phyloP scores from a whole-genome alignment of 2,113 vertebrate genomes.

The Setophaga kirtlandii region DNA sequence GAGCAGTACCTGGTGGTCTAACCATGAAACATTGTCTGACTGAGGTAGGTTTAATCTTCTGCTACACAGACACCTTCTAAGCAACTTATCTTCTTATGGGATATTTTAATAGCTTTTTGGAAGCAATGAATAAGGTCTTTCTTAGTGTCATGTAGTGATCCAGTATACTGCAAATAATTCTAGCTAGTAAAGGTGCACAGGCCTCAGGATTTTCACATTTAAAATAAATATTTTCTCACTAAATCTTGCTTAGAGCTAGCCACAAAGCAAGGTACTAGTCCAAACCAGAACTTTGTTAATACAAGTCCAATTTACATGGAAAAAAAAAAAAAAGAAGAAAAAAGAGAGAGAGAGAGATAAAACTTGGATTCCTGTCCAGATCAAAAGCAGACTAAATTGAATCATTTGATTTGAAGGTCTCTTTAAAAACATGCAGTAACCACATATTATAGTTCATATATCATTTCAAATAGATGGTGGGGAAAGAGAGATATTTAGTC shows the following conservation, averaged over 20 bases:
- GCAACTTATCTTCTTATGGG: conserved; percentile 50
- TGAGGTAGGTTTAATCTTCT: conserved; percentile 39
- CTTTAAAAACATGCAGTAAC: background rate
- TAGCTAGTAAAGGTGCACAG: background rate
- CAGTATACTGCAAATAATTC: background rate
- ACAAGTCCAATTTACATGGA: background rate
- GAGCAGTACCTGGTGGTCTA: conserved; percentile 20
- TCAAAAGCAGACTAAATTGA: background rate
- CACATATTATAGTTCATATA: background rate
- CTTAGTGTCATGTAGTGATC: background rate
- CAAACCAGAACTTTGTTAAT: background rate
- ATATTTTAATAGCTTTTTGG: conserved; percentile 59
- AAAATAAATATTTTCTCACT: conserved; percentile 16
- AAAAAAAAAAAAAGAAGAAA: no score
- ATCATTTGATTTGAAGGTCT: background rate
- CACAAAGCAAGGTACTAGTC: background rate
- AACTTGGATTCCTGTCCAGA: background rate
- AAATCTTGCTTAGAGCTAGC: background rate
- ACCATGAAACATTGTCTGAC: conserved; percentile 27
- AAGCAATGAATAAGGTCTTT: conserved; percentile 54
- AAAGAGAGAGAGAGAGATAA: background rate
- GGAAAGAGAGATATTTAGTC: background rate
- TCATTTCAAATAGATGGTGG: background rate
- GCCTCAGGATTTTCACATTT: background rate
- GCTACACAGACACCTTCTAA: conserved; percentile 38